phyloP scores from a whole-genome alignment of 2,797 vertebrate genomes.

The Hippocampus kuda region DNA sequence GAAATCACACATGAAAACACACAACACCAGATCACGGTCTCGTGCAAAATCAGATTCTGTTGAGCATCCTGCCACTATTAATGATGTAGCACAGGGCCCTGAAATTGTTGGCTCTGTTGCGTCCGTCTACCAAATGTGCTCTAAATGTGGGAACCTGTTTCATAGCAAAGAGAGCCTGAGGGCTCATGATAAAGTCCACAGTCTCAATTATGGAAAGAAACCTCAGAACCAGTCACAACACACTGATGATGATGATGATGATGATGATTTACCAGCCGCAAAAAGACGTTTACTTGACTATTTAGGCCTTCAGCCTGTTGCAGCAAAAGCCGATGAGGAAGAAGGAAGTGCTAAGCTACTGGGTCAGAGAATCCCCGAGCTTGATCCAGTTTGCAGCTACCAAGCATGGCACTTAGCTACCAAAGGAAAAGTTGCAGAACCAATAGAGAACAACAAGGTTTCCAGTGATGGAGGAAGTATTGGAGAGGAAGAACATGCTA shows the following conservation, averaged over 20 bases:
- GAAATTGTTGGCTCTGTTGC: conserved; percentile 64
- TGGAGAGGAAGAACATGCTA: conserved; percentile 66
- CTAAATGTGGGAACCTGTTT: conserved; percentile 92
- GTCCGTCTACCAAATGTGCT: conserved; percentile 81
- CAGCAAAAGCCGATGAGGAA: conserved; percentile 38
- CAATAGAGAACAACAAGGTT: conserved; percentile 73
- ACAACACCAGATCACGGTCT: conserved; percentile 72
- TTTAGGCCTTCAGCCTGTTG: conserved; percentile 70
- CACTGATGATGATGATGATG: conserved; percentile 26
- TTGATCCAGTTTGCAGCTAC: conserved; percentile 91
- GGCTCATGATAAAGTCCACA: conserved; percentile 77
- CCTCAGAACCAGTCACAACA: conserved; percentile 34
- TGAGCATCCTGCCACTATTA: conserved; percentile 82
- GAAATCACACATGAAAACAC: conserved; percentile 95
- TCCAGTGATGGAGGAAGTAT: conserved; percentile 55
- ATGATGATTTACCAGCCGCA: conserved; percentile 55
- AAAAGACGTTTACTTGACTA: conserved; percentile 77
- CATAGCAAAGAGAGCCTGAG: conserved; percentile 82
- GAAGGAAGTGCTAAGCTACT: conserved; percentile 34
- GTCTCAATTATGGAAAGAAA: conserved; percentile 49
- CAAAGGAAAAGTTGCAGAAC: conserved; percentile 82
- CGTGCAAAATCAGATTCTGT: conserved; percentile 67
- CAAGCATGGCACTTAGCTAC: conserved; percentile 93
- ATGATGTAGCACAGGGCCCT: conserved; percentile 81
- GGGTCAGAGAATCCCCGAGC: conserved; percentile 78